These are phyloP conservation scores for Notechis scutatus DNA, from an alignment of 2,113 vertebrate species.

Conservation along the genomic window DNA sequence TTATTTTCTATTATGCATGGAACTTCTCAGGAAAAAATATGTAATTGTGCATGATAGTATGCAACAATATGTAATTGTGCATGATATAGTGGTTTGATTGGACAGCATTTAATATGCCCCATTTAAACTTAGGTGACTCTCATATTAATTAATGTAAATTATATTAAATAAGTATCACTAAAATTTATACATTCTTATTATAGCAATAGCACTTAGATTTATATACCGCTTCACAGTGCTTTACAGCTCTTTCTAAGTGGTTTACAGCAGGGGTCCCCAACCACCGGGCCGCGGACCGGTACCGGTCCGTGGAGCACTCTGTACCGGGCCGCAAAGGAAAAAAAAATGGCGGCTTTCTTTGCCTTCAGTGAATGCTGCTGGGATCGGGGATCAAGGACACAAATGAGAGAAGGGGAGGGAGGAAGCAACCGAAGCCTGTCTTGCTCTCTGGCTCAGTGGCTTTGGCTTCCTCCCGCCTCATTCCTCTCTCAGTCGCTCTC, in stretches of 20 bases:
- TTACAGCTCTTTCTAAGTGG: background rate
- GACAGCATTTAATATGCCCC: background rate
- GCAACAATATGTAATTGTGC: background rate
- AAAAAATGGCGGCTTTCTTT: no score
- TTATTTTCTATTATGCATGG: background rate
- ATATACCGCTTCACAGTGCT: background rate
- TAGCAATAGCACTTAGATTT: background rate
- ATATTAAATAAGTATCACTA: background rate
- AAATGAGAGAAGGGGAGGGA: no score
- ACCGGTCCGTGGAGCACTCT: no score
- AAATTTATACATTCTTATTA: background rate
- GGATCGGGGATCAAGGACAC: no score
- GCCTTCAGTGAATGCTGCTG: no score
- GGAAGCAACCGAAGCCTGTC: no score
- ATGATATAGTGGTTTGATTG: background rate
- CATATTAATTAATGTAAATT: background rate
- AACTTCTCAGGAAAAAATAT: slow-evolving; percentile 1
- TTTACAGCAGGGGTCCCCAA: no score
- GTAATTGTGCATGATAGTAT: background rate
- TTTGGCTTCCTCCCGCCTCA: no score
- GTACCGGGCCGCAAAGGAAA: no score
- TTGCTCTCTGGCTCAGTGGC: no score
- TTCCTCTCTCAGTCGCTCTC: no score
- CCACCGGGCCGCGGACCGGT: no score
- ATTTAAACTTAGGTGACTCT: background rate